Conservation (phyloP, 2,888 invertebrate genomes). For the Macaria liturata region DNA sequence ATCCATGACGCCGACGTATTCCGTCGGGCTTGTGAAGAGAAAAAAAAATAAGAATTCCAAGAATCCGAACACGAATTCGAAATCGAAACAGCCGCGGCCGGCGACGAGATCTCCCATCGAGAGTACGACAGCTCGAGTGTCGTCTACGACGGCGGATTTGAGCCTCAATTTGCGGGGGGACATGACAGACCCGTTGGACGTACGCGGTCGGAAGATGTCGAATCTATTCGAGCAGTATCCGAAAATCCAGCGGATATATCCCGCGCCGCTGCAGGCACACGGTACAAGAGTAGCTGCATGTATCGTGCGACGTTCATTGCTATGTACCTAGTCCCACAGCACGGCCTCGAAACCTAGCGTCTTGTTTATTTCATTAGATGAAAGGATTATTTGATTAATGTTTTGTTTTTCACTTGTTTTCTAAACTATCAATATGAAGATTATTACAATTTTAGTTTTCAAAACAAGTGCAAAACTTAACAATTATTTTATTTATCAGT, state of each 20-base stretch:
- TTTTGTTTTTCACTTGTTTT: too few species aligned
- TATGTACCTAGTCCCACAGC: constrained; percentile 45
- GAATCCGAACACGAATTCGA: constrained; percentile 77
- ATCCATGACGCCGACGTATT: constrained; percentile 70
- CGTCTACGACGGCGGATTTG: constrained; percentile 62
- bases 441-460: too few species aligned
- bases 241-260: constrained; percentile 90
- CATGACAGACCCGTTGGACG: constrained; percentile 68
- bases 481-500: too few species aligned
- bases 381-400: too few species aligned
- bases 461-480: too few species aligned
- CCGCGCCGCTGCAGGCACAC: constrained; percentile 82
- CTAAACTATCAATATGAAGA: too few species aligned
- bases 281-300: constrained; percentile 61
- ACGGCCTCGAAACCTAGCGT: background rate
- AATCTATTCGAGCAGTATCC: constrained; percentile 89
- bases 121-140: constrained; percentile 69
- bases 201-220: constrained; percentile 84
- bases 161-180: constrained; percentile 72
- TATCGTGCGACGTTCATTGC: constrained; percentile 62
- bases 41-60: constrained; percentile 83
- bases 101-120: constrained; percentile 79
- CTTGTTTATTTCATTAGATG: background rate
- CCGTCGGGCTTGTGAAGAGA: constrained; percentile 73
- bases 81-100: constrained; percentile 79